Evolutionary conservation across 2,113 vertebrate species (phyloP), one percentile per base, ranked within the genome.

Genomic region (Megatriorchis doriae): DNA sequence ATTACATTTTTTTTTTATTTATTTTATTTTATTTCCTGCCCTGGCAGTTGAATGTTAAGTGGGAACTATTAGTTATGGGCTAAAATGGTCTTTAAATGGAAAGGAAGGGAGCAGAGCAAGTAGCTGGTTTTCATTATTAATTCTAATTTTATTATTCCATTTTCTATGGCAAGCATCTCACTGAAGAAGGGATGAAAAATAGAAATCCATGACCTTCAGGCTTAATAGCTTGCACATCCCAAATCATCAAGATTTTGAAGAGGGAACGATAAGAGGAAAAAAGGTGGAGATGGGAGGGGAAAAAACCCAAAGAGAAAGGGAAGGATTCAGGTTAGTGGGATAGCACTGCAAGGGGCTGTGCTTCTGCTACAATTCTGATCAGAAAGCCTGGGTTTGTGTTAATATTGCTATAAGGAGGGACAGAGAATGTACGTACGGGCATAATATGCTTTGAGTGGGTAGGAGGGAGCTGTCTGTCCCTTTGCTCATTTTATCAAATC

Each of bases 61-160:
- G 70, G 62, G 90, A 93, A 61, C 58, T 82, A 22, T 93, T 88
- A 78, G 82, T 84, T 94, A 72, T 56, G 61, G 80, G 71, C 72
- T 90, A 36, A 81, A 94, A 67, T 58, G 45, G n/a, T 13, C 71
- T 89, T 87, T 78, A 55, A 74, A 75, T 61, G 81, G 81, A 94
- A 83, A 66, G 61, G 75, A 73, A n/a, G 23, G 43, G 59, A 73
- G 66, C 23, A 70, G 73, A 75, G 88, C 48, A 74, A 36, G 71
- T 38, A 38, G 34, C 73, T 94, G 77, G 29, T 68, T 94, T 86
- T 85, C 55, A 86, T 91, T 85, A 75, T 87, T 95, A 53, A 17
- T 53, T 19, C 48, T 90, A 40, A 86, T 80, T 78, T 82, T 78
- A 78, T 89, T 90, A 67, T 58, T 42, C 31, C 8, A 1, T 56